Evolutionary conservation across 1,140 invertebrate species (phyloP).

Genomic region (Zaprionus inermis): DNA sequence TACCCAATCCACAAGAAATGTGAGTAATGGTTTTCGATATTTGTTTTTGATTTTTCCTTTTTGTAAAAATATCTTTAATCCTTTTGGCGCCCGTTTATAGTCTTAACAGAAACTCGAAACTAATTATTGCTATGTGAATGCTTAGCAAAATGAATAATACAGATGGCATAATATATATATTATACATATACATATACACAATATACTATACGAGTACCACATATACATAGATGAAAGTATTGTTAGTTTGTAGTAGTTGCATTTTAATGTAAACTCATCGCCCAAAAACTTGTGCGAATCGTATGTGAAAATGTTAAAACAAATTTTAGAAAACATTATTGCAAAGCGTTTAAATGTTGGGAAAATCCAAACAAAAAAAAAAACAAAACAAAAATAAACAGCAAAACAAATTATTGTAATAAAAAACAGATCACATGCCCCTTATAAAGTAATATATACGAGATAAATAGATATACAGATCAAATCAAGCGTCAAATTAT

Average conservation of each 20-base stretch:
- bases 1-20: slow-evolving; percentile 43
- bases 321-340: slow-evolving; percentile 36
- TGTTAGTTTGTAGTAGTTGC: slow-evolving; percentile 75
- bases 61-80: slow-evolving; percentile 44
- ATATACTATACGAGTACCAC: slow-evolving; percentile 28
- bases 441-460: background rate
- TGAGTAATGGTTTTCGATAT: slow-evolving; percentile 49
- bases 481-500: slow-evolving; percentile 48
- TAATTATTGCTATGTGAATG: slow-evolving; percentile 46
- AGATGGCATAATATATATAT: slow-evolving; percentile 39
- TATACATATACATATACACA: slow-evolving; percentile 29
- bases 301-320: slow-evolving; percentile 40
- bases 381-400: slow-evolving; percentile 1
- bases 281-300: slow-evolving; percentile 9
- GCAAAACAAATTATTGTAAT: slow-evolving; percentile 1
- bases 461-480: background rate
- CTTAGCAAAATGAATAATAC: slow-evolving; percentile 33
- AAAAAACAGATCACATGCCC: slow-evolving; percentile 1
- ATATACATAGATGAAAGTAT: slow-evolving; percentile 65
- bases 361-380: slow-evolving; percentile 33
- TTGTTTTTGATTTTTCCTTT: slow-evolving; percentile 39
- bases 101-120: slow-evolving; percentile 27
- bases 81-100: slow-evolving; percentile 61
- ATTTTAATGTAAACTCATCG: slow-evolving; percentile 60
- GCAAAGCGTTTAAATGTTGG: slow-evolving; percentile 45